These are phyloP conservation scores for Hoplias malabaricus DNA, from an alignment of 2,113 vertebrate species.

Conservation along the genomic window DNA sequence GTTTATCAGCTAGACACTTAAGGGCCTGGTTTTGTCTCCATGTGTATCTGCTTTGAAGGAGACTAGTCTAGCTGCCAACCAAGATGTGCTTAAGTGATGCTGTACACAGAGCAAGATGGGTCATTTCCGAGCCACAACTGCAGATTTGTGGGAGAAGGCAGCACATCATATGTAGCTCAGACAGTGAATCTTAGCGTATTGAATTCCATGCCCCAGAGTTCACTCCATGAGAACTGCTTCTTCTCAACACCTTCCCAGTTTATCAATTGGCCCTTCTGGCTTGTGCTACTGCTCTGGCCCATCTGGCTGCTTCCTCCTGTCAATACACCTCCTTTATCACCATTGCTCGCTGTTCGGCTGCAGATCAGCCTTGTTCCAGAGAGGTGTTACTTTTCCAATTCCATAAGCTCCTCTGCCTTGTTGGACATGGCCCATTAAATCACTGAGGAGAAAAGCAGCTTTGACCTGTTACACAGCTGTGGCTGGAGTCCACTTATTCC, in stretches of 20 bases:
- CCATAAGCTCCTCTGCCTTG: neutral
- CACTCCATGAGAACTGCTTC: neutral
- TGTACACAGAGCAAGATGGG: neutral
- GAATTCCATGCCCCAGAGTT: neutral
- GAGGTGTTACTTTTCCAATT: neutral
- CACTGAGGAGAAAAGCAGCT: no score
- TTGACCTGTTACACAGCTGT: no score
- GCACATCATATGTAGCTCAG: neutral
- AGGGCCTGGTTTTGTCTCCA: no score
- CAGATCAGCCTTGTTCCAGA: no score
- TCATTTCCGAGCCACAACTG: neutral
- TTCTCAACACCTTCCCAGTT: neutral
- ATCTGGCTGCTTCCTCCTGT: neutral
- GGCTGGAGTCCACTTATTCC: no score
- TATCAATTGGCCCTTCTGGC: neutral
- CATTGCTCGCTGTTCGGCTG: neutral
- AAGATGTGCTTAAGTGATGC: constrained; percentile 3
- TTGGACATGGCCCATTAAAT: no score
- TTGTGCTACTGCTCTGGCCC: neutral
- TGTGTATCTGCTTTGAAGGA: no score
- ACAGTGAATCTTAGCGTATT: neutral
- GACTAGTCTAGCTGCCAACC: no score
- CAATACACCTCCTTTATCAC: neutral
- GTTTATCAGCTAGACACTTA: no score
- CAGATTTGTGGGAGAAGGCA: no score